phyloP scores from a whole-genome alignment of 23 tunicate genomes.

The Styela clava region DNA sequence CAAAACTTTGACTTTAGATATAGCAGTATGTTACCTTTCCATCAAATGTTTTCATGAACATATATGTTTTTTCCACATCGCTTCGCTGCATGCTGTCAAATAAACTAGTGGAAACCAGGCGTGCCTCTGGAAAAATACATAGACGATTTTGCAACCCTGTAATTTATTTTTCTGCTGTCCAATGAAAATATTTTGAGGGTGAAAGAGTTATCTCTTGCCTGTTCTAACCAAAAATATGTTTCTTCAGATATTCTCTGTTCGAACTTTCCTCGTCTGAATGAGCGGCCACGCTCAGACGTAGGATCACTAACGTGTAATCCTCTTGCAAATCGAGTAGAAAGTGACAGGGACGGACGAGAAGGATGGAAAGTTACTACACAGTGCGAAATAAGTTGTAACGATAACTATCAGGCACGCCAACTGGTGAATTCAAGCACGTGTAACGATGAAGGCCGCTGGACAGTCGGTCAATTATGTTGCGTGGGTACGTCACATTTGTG shows the following conservation, averaged over 20 bases:
- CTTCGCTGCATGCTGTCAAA: too few relatives aligned
- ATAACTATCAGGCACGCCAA: not conserved
- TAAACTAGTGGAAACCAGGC: too few relatives aligned
- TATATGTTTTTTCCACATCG: too few relatives aligned
- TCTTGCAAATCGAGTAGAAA: not conserved
- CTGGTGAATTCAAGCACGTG: not conserved
- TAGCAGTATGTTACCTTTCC: too few relatives aligned
- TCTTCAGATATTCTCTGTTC: not conserved
- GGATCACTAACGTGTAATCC: not conserved
- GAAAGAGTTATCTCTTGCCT: too few relatives aligned
- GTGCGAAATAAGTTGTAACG: not conserved
- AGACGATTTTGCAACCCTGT: too few relatives aligned
- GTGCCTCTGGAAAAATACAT: too few relatives aligned
- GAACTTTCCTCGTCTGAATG: not conserved
- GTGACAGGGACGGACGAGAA: slow-evolving; percentile 9
- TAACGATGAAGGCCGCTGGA: not conserved
- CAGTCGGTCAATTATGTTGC: not conserved
- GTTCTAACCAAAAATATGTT: too few relatives aligned
- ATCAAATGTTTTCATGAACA: too few relatives aligned
- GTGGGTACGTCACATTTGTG: slow-evolving; percentile 11
- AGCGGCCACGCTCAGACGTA: slow-evolving; percentile 3
- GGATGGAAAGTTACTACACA: not conserved
- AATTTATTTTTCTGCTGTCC: too few relatives aligned
- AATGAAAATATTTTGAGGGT: too few relatives aligned
- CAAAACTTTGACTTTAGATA: too few relatives aligned